These are phyloP conservation scores for Aspiorhynchus laticeps DNA, from an alignment of 2,113 vertebrate species.

Conservation along the genomic window DNA sequence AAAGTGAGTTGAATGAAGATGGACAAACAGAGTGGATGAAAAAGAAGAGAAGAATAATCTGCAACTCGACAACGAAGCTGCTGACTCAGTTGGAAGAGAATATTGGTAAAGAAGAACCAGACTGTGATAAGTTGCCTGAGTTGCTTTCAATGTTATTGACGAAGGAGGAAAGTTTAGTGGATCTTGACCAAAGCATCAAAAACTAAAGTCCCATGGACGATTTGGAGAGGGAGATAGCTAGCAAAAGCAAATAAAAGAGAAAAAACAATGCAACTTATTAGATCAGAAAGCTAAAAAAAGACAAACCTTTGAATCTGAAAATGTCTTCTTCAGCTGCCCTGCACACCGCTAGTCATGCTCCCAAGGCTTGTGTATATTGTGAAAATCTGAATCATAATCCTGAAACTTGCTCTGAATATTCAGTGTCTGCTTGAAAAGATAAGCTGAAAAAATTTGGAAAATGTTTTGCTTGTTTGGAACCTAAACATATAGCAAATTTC, in stretches of 20 bases:
- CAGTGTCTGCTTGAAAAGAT: not conserved
- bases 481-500: not conserved
- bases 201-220: not conserved
- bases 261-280: not conserved
- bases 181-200: not conserved
- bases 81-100: not conserved
- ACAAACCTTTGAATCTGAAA: not conserved
- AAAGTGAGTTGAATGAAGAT: not conserved
- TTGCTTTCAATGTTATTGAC: not conserved
- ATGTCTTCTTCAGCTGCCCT: not conserved
- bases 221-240: not conserved
- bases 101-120: not conserved
- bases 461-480: not conserved
- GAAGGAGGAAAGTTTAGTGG: not conserved
- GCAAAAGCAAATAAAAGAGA: not conserved
- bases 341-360: not conserved
- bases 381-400: not conserved
- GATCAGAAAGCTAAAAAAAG: not conserved
- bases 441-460: not conserved
- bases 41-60: not conserved
- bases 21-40: not conserved
- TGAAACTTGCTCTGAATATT: not conserved
- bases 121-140: not conserved
- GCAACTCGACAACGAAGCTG: not conserved
- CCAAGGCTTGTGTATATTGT: not conserved